Conservation (phyloP, 2,797 vertebrate species). For the Tragelaphus oryx region DNA sequence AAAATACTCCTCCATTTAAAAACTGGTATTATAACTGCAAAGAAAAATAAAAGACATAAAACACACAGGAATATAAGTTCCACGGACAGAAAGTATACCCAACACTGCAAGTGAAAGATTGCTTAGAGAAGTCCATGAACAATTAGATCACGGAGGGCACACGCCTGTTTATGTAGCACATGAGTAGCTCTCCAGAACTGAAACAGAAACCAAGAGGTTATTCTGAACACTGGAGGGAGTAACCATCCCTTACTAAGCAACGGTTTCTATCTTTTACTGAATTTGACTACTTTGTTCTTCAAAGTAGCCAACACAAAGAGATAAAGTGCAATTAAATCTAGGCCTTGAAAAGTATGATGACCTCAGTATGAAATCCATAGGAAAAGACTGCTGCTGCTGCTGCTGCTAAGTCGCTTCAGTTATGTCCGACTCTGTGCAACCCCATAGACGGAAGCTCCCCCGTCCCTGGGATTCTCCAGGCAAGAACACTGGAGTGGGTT, state of each 20-base stretch:
- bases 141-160: background rate
- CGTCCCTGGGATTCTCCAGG: too few relatives aligned
- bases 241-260: background rate
- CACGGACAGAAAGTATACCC: background rate
- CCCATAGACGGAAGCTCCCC: too few relatives aligned
- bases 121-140: background rate
- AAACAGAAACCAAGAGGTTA: background rate
- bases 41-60: background rate
- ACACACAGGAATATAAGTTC: background rate
- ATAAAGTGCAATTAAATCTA: background rate
- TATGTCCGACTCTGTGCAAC: too few relatives aligned
- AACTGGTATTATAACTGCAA: background rate
- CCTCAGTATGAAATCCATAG: background rate
- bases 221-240: background rate
- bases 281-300: background rate
- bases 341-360: background rate
- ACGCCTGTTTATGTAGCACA: accelerated
- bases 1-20: background rate
- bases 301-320: background rate
- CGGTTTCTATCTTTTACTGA: background rate
- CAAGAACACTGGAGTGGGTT: too few relatives aligned
- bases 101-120: background rate
- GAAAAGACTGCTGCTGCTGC: background rate
- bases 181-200: accelerated
- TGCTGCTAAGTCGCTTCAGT: too few relatives aligned